phyloP scores from a whole-genome alignment of 2,888 invertebrate genomes.

The Andrena bucephala region DNA sequence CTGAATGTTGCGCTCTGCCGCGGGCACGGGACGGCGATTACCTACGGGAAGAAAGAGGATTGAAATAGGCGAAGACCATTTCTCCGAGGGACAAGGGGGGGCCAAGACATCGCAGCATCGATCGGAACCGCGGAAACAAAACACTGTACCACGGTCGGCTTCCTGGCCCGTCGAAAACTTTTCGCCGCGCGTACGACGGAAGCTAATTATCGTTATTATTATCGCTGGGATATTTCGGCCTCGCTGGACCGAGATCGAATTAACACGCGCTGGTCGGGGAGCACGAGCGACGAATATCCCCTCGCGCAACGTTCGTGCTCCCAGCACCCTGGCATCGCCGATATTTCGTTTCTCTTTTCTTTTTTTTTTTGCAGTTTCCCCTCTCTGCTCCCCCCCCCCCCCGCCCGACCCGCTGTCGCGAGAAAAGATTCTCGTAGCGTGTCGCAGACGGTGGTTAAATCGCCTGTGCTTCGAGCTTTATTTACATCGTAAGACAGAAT shows the following conservation, averaged over 20 bases:
- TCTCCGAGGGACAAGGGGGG: slow-evolving; percentile 18
- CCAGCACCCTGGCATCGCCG: slow-evolving; percentile 3
- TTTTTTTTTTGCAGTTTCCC: neutral
- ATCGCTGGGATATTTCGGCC: neutral
- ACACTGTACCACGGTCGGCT: slow-evolving; percentile 46
- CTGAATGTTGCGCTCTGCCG: slow-evolving; percentile 18
- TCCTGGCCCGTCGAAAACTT: neutral
- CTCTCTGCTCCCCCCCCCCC: too few species aligned
- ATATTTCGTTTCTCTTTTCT: neutral
- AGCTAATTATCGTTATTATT: too few species aligned
- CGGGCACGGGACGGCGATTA: slow-evolving; percentile 24
- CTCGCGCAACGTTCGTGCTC: slow-evolving; percentile 13
- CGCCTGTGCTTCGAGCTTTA: neutral
- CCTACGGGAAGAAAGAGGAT: neutral
- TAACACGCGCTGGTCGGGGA: slow-evolving; percentile 12
- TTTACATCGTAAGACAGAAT: slow-evolving; percentile 22
- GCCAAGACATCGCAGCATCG: slow-evolving; percentile 58
- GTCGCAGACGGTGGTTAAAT: neutral
- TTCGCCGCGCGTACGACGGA: too few species aligned
- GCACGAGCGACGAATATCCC: slow-evolving; percentile 19
- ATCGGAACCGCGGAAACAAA: slow-evolving; percentile 60
- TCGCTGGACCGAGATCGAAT: slow-evolving; percentile 44
- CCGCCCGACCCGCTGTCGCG: too few species aligned
- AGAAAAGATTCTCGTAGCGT: neutral
- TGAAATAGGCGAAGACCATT: slow-evolving; percentile 5